Conservation (phyloP, 2,113 vertebrate species). For the Sarotherodon lohbergeri region DNA sequence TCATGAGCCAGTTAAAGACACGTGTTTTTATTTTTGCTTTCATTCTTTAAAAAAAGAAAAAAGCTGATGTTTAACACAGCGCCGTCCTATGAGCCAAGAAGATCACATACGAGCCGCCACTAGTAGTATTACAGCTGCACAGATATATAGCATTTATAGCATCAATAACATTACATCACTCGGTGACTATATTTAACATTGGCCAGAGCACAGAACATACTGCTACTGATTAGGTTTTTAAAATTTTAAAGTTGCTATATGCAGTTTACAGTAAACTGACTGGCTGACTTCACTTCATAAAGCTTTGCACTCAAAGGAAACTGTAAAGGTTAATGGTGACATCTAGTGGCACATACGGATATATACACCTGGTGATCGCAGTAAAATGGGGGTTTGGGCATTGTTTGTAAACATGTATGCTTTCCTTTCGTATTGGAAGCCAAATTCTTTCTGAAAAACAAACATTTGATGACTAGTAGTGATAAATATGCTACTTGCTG, state of each 20-base stretch:
- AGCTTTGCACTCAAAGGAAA: background rate
- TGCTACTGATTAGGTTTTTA: background rate
- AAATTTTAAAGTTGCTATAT: background rate
- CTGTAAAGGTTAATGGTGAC: conserved; percentile 57
- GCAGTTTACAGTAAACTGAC: background rate
- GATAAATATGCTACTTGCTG: background rate
- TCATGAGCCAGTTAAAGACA: background rate
- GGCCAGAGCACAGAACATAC: background rate
- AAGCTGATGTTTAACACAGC: background rate
- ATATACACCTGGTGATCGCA: background rate
- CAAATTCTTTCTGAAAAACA: background rate
- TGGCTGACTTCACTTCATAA: background rate
- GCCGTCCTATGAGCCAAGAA: background rate
- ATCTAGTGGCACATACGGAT: conserved; percentile 52
- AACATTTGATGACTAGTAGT: background rate
- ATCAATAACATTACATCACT: background rate
- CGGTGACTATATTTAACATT: background rate
- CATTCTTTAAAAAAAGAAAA: background rate
- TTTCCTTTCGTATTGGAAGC: background rate
- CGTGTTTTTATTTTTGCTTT: background rate
- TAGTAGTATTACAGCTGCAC: background rate
- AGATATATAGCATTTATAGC: background rate
- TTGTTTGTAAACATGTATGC: background rate
- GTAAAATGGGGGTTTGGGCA: background rate
- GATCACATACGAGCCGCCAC: background rate